phyloP scores from a whole-genome alignment of 2,113 vertebrate genomes.

The Bujurquina vittata region DNA sequence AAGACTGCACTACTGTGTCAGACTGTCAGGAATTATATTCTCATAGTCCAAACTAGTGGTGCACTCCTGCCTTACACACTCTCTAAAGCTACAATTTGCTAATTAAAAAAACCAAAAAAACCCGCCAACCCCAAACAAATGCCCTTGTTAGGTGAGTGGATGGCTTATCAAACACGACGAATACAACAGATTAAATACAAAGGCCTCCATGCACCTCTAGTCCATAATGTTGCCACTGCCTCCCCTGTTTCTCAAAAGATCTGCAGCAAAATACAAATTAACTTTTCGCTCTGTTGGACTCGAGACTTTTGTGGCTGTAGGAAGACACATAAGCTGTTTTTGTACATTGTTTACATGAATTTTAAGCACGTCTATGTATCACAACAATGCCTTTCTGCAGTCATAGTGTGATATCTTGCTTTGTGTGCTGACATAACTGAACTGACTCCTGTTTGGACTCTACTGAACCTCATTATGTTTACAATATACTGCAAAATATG shows the following conservation, averaged over 20 bases:
- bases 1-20: slow-evolving; percentile 2
- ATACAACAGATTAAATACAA: neutral
- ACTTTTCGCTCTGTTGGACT: neutral
- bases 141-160: neutral
- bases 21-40: slow-evolving; percentile 9
- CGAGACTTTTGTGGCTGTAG: slow-evolving; percentile 14
- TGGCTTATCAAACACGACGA: neutral
- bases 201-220: slow-evolving; percentile 33
- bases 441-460: slow-evolving; percentile 23
- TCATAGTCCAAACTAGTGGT: slow-evolving; percentile 26
- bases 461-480: slow-evolving; percentile 49
- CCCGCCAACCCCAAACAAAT: neutral
- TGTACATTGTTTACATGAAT: slow-evolving; percentile 60
- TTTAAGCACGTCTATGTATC: slow-evolving; percentile 29
- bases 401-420: slow-evolving; percentile 51
- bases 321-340: slow-evolving; percentile 38
- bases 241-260: slow-evolving; percentile 23
- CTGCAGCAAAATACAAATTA: neutral
- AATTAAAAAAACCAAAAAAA: neutral
- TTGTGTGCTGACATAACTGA: slow-evolving; percentile 47
- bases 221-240: slow-evolving; percentile 13
- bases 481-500: slow-evolving; percentile 62
- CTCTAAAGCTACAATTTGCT: slow-evolving; percentile 2
- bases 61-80: slow-evolving; percentile 12
- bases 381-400: slow-evolving; percentile 24